These are phyloP conservation scores for Atopsyche davidsoni DNA, from an alignment of 1,140 invertebrate species.

Conservation along the genomic window DNA sequence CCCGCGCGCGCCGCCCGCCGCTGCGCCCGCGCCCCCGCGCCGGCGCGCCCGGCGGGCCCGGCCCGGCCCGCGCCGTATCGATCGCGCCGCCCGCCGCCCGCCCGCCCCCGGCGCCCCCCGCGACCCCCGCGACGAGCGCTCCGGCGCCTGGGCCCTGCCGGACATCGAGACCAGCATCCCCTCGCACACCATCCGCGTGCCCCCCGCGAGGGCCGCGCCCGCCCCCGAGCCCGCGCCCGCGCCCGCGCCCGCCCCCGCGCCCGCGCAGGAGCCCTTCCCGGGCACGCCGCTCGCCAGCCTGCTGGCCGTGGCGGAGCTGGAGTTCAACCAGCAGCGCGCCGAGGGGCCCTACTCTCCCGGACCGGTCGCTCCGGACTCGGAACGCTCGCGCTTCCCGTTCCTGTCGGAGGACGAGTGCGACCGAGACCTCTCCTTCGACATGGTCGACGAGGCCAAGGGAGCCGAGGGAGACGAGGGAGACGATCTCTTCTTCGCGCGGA, in stretches of 20 bases:
- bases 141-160: slow-evolving; percentile 39
- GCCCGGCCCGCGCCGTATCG: slow-evolving; percentile 31
- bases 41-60: slow-evolving; percentile 18
- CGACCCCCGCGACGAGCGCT: slow-evolving; percentile 27
- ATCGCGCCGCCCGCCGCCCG: slow-evolving; percentile 28
- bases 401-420: slow-evolving; percentile 39
- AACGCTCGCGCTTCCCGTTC: slow-evolving; percentile 33
- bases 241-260: slow-evolving; percentile 38
- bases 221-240: slow-evolving; percentile 38
- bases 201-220: slow-evolving; percentile 36
- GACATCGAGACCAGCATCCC: slow-evolving; percentile 54
- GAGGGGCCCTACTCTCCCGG: not conserved
- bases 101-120: slow-evolving; percentile 24
- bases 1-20: slow-evolving; percentile 34
- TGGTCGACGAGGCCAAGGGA: slow-evolving; percentile 38
- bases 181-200: slow-evolving; percentile 51
- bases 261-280: slow-evolving; percentile 34
- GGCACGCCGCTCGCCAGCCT: slow-evolving; percentile 49
- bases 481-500: slow-evolving; percentile 40
- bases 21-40: slow-evolving; percentile 30
- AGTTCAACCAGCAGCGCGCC: slow-evolving; percentile 44
- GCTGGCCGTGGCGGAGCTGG: slow-evolving; percentile 52
- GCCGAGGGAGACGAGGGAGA: slow-evolving; percentile 24
- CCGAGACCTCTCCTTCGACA: slow-evolving; percentile 43
- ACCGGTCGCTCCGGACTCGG: not conserved